These are phyloP conservation scores for Sclerodermus sp. DNA, from an alignment of 2,888 invertebrate genomes.

Conservation along the genomic window DNA sequence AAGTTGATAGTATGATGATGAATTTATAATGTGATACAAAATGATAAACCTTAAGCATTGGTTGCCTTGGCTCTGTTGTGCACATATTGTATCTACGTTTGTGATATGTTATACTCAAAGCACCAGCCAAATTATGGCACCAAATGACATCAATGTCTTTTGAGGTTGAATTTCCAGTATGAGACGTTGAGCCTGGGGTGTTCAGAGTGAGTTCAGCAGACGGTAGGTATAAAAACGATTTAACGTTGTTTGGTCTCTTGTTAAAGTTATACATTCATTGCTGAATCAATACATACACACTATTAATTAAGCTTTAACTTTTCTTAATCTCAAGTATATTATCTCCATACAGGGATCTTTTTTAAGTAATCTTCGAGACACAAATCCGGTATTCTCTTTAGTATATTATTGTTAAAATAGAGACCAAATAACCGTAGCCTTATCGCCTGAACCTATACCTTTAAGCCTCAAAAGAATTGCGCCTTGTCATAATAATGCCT, in stretches of 20 bases:
- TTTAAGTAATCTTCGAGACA: too few relatives aligned
- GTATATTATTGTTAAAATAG: constrained; percentile 20
- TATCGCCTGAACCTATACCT: constrained; percentile 44
- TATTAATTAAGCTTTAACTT: too few relatives aligned
- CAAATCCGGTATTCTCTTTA: too few relatives aligned
- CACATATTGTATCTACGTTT: constrained; percentile 55
- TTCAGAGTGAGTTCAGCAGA: constrained; percentile 38
- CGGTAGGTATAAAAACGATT: constrained; percentile 55
- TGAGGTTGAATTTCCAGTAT: constrained; percentile 56
- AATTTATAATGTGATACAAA: constrained; percentile 54
- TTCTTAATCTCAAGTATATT: too few relatives aligned
- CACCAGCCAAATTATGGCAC: constrained; percentile 50
- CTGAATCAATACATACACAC: too few relatives aligned
- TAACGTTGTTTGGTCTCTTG: constrained; percentile 54
- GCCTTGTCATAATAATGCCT: constrained; percentile 54
- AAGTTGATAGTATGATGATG: constrained; percentile 55
- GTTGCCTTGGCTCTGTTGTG: constrained; percentile 53
- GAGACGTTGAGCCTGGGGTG: constrained; percentile 40
- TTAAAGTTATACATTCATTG: not conserved
- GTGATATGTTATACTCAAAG: constrained; percentile 55
- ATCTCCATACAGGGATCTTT: too few relatives aligned
- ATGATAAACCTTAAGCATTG: constrained; percentile 49
- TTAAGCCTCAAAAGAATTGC: constrained; percentile 46
- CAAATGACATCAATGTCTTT: constrained; percentile 53
- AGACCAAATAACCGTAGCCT: constrained; percentile 51